Percentiles rank a stretch among this genome's conserved stretches.
phyloP scores from a whole-genome alignment of 2,888 invertebrate species.

The Yponomeuta malinellus region DNA sequence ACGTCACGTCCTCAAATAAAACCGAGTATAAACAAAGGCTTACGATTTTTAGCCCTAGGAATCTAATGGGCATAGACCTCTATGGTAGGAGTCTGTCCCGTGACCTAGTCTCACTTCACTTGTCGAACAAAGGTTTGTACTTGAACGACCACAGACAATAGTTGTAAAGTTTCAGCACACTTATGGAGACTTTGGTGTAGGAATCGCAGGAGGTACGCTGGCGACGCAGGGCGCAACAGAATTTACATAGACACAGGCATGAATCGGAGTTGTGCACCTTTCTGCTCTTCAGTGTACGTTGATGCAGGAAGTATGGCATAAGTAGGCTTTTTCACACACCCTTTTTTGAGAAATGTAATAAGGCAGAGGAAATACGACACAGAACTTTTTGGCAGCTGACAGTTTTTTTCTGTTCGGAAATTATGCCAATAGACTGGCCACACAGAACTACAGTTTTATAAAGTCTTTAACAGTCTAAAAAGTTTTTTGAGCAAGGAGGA shows the following conservation, averaged over 20 bases:
- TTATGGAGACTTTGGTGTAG: slow-evolving; percentile 53
- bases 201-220: slow-evolving; percentile 55
- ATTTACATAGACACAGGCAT: slow-evolving; percentile 52
- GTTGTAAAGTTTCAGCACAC: slow-evolving; percentile 62
- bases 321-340: slow-evolving; percentile 54
- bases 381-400: neutral
- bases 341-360: neutral
- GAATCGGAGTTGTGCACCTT: slow-evolving; percentile 58
- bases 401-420: neutral
- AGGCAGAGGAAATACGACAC: neutral
- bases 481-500: neutral
- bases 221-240: slow-evolving; percentile 53
- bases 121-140: slow-evolving; percentile 50
- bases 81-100: neutral
- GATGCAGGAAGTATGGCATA: slow-evolving; percentile 61
- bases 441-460: neutral
- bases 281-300: slow-evolving; percentile 47
- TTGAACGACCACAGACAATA: slow-evolving; percentile 67
- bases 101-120: slow-evolving; percentile 22
- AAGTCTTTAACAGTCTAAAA: neutral
- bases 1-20: neutral
- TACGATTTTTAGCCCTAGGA: neutral
- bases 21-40: neutral
- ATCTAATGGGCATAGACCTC: neutral
- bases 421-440: neutral